Conservation (phyloP, 64 coral and sea anemone genomes). For the Actinia equina region DNA sequence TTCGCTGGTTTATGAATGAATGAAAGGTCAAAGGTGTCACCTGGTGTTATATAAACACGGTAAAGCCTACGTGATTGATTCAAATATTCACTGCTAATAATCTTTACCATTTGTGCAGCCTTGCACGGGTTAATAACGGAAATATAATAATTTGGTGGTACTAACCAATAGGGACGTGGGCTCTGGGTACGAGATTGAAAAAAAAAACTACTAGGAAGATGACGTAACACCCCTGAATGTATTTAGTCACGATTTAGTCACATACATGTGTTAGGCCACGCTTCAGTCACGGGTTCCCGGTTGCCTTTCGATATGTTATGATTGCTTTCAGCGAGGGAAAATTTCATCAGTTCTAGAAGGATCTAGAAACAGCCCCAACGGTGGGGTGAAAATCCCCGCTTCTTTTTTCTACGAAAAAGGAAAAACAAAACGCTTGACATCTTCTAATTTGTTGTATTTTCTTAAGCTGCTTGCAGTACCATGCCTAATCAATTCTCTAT, state of each 20-base stretch:
- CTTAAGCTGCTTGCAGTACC: no score
- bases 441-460: no score
- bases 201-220: not conserved
- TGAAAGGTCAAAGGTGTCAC: no score
- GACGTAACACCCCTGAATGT: not conserved
- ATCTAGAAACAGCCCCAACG: not conserved
- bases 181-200: not conserved
- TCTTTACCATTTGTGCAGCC: no score
- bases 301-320: not conserved
- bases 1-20: no score
- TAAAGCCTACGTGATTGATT: no score
- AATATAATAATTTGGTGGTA: not conserved
- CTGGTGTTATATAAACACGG: no score
- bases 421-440: not conserved
- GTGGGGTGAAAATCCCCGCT: not conserved
- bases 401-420: not conserved
- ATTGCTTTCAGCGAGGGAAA: conserved; percentile 17
- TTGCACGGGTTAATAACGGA: not conserved
- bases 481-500: not conserved
- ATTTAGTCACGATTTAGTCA: not conserved
- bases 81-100: no score
- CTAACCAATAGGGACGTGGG: no score
- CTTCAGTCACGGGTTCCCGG: not conserved
- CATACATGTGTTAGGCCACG: not conserved
- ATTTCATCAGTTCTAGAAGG: not conserved